Evolutionary conservation across 2,113 vertebrate species (phyloP).

Genomic region (Ursus arctos): DNA sequence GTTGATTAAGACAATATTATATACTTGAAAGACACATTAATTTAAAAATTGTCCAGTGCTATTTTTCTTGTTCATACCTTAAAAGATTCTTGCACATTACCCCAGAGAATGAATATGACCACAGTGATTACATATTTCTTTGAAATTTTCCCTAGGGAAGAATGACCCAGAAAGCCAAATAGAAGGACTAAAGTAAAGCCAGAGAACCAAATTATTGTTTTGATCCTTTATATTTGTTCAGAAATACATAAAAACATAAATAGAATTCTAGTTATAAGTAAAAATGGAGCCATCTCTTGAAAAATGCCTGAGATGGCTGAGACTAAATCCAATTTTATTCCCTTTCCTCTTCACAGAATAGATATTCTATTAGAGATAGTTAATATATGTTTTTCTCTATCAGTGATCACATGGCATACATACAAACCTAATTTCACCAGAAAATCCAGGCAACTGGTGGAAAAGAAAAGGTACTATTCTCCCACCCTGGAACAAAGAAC

Average conservation of each 20-base stretch:
- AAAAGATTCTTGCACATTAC: background rate
- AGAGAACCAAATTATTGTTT: background rate
- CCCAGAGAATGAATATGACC: background rate
- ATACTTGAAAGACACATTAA: background rate
- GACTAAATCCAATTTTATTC: background rate
- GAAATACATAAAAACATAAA: constrained; percentile 9
- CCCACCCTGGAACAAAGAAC: background rate
- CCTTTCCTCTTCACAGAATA: background rate
- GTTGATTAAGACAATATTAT: background rate
- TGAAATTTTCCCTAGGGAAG: background rate
- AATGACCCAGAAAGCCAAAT: background rate
- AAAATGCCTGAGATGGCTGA: background rate
- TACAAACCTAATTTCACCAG: background rate
- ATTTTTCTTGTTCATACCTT: background rate
- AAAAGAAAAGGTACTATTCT: background rate
- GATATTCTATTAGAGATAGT: background rate
- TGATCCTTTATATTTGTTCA: background rate
- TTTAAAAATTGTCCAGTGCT: background rate
- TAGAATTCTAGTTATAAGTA: background rate
- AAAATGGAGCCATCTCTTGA: background rate
- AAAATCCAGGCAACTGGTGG: background rate
- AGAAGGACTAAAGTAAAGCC: background rate
- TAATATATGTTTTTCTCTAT: too few relatives aligned
- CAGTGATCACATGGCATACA: background rate
- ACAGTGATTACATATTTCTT: background rate